Base-by-base conservation (phyloP, 2,888 invertebrate species). In the Xestia sexstrigata region DNA sequence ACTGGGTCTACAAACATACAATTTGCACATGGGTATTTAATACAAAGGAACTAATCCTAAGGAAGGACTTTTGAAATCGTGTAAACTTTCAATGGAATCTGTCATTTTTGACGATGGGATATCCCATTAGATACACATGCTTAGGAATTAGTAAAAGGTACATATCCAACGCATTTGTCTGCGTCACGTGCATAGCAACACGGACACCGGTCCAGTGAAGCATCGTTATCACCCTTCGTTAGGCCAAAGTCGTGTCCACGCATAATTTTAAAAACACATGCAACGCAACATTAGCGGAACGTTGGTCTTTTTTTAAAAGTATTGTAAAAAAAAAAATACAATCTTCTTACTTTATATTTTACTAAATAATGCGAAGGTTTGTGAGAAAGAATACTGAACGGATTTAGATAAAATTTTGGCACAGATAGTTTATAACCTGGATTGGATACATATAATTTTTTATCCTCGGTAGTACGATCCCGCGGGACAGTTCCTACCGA, bases 191-290 rank as follows among this genome's bases (percentile, higher is more conserved):
- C 77, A 81, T 67, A 58, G n/a, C 52, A 80, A 76, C 39, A 65
- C 58, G 70, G 42, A 35, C 70, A 76, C 70, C 66, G 58, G 67
- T 23, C n/a, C 62, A 68, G 65, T 80, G 79, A 82, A 78, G 72
- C 74, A 82, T 76, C 74, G 81, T 80, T 87, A 88, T 85, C 78
- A 73, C 80, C 49, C 75, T 79, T 75, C 74, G 83, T 74, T 79
- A 79, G 76, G 84, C 74, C 78, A 82, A 75, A 83, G 65, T 73
- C 89, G 89, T 90, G 90, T 70, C 74, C 83, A 67, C 85, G 90
- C 90, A 90, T 90, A 90, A 90, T 90, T 81, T 87, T 70, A 79
- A 82, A 83, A 80, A 81, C 74, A 82, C 75, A 78, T 83, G 74
- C 83, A 78, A 73, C 58, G 66, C 62, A 68, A 71, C 84, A 79